Evolutionary conservation across 2,113 vertebrate genomes (phyloP).

Genomic region (Hyperopisus bebe): DNA sequence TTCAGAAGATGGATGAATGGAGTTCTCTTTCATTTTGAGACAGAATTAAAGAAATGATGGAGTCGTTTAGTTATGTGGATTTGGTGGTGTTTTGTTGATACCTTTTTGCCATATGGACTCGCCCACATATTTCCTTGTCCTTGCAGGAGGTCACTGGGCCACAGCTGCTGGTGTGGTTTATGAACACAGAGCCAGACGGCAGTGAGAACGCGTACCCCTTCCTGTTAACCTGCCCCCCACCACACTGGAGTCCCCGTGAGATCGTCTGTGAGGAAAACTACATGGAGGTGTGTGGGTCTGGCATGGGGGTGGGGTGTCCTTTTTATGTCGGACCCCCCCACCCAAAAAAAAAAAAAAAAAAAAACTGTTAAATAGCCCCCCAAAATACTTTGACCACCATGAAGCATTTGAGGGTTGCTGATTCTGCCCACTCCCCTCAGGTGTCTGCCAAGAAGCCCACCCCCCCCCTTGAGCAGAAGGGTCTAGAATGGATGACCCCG

Average conservation of each 20-base stretch:
- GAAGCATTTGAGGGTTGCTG: background rate
- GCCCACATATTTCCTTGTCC: too few relatives aligned
- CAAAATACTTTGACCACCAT: background rate
- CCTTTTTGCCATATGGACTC: background rate
- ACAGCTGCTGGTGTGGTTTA: slow-evolving; percentile 35
- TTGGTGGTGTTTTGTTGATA: background rate
- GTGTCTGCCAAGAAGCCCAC: slow-evolving; percentile 32
- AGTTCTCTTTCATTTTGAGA: too few relatives aligned
- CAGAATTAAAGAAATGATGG: background rate
- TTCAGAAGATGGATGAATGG: too few relatives aligned
- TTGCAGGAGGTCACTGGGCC: slow-evolving; percentile 27
- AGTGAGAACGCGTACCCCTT: slow-evolving; percentile 27
- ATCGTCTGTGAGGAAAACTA: slow-evolving; percentile 42
- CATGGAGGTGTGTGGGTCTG: slow-evolving; percentile 36
- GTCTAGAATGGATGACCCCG: slow-evolving; percentile 25
- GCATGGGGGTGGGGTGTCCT: too few relatives aligned
- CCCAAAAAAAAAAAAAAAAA: background rate
- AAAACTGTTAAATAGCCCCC: background rate
- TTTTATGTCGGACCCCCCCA: background rate
- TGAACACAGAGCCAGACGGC: slow-evolving; percentile 17
- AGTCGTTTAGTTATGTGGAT: background rate
- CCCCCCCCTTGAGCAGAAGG: slow-evolving; percentile 19
- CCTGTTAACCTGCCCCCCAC: slow-evolving; percentile 28
- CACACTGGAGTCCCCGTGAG: slow-evolving; percentile 34
- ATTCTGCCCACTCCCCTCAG: slow-evolving; percentile 1